phyloP scores from a whole-genome alignment of 2,888 invertebrate genomes.

The Cheilosia impressa region DNA sequence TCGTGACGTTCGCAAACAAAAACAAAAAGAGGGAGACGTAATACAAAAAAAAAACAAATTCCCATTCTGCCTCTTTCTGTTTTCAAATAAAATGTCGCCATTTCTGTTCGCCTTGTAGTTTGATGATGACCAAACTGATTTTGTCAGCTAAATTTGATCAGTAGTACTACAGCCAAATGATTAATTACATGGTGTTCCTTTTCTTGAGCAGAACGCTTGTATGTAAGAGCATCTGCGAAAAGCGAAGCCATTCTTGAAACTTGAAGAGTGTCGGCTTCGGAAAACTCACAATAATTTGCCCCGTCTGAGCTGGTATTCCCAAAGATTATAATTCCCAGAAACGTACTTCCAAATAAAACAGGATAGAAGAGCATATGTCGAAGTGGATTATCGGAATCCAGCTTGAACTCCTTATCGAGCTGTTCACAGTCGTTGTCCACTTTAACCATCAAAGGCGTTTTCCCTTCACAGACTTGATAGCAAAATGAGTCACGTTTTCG shows the following conservation, averaged over 20 bases:
- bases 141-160: neutral
- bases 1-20: too few relatives aligned
- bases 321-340: constrained; percentile 29
- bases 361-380: constrained; percentile 34
- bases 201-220: constrained; percentile 11
- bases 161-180: neutral
- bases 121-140: neutral
- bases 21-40: too few relatives aligned
- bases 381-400: constrained; percentile 3
- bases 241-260: constrained; percentile 9
- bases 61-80: too few relatives aligned
- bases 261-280: neutral
- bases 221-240: constrained; percentile 23
- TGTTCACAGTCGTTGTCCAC: neutral
- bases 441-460: neutral
- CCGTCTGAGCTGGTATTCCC: neutral
- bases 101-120: neutral
- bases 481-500: constrained; percentile 24
- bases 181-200: constrained; percentile 28
- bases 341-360: constrained; percentile 10
- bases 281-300: neutral
- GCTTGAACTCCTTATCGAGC: constrained; percentile 33
- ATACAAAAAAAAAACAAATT: too few relatives aligned
- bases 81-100: too few relatives aligned
- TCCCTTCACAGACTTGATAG: constrained; percentile 6